Conservation (phyloP, 2,797 vertebrate genomes). For the Oreortyx pictus region DNA sequence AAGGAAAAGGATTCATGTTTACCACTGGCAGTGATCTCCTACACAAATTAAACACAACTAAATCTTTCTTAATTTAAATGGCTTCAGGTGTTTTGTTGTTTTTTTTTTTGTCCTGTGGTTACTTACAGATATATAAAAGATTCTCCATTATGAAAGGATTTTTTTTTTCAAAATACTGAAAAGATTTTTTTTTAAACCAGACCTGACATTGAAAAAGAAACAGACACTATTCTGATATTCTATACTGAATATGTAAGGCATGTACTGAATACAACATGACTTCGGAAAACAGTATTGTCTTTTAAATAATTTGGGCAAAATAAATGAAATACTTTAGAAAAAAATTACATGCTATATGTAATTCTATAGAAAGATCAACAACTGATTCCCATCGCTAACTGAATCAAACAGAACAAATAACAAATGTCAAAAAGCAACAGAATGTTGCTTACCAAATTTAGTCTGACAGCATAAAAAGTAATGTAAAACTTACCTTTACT, state of each 20-base stretch:
- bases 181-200: slow-evolving; percentile 3
- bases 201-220: not conserved
- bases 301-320: not conserved
- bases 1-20: not conserved
- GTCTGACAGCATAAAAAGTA: not conserved
- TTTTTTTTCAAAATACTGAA: not conserved
- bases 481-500: slow-evolving; percentile 66
- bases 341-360: not conserved
- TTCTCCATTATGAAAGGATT: not conserved
- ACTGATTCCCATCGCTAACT: not conserved
- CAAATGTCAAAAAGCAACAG: not conserved
- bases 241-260: not conserved
- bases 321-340: not conserved
- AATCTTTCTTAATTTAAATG: not conserved
- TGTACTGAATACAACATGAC: not conserved
- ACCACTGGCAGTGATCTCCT: not conserved
- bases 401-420: not conserved
- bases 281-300: not conserved
- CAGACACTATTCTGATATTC: not conserved
- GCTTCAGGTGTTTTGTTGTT: not conserved
- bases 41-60: not conserved
- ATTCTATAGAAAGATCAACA: not conserved
- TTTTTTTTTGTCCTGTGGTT: not conserved
- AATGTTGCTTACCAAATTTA: not conserved
- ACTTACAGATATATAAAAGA: not conserved